Evolutionary conservation across 2,888 invertebrate genomes (phyloP), one percentile per base, ranked within the genome.

Genomic region (Tolmerus cingulatus): DNA sequence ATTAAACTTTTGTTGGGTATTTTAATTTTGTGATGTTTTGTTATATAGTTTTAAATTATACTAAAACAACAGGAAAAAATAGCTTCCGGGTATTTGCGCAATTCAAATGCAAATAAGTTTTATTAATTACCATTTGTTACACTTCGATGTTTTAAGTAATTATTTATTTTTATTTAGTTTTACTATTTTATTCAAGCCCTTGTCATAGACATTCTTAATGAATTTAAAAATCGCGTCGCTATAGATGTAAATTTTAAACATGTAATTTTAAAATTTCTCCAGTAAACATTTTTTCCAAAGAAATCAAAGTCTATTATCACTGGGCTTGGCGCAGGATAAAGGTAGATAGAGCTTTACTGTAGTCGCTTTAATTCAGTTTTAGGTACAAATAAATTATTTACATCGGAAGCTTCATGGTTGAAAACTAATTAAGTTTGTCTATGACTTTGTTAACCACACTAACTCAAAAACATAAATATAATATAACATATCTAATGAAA

Each of bases 401-500:
- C 19, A 66, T 66, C 27, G 0, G 14, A 23, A 66, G 8, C 66
- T 19, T 9, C 66, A 12, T 14, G 19, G 66, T 9, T 66, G 4
- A 66, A 66, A 12, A 23, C 7, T 23, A 66, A 12, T 23, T 66
- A 66, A 66, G 66, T 66, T 66, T 66, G 27, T 40, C 19, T 66
- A 66, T 84, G 23, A n/a, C 23, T 84, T 84, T 66, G 84, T 84
- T 84, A 74, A 84, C 19, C 40, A 84, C 27, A 66, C 66, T 84
- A 66, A 84, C 51, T 12, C 37, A 57, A 19, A 40, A 84, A 46
- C 66, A 84, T 84, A 84, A 84, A 84, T 84, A 74, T 84, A 84
- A 84, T 23, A 57, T 84, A 66, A 84, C 84, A 84, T 84, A 84
- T 84, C 84, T 37, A 84, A 23, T 84, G 84, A 84, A 40, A 84